Base-by-base conservation (phyloP, 1,140 invertebrate species). In the Aphelinus certus region DNA sequence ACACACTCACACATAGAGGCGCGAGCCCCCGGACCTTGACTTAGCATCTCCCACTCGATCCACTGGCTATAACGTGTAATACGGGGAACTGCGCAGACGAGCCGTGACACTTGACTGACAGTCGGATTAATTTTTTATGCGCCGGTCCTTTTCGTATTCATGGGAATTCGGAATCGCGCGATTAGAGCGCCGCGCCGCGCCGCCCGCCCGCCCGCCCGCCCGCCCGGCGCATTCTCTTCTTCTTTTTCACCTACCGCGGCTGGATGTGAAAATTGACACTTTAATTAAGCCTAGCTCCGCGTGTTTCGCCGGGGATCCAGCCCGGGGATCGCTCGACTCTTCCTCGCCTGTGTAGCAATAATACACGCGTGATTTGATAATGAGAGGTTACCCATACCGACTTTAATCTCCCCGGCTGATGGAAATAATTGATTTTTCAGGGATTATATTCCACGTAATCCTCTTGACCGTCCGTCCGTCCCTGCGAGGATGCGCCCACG, bases 51-150 rank as follows among this genome's bases (percentile, higher is more conserved):
- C n/a, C 26, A 42, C 58, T 43, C 58, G 10, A 7, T n/a, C 7
- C 4, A 57, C 56, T 3, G 56, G 26, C 4, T n/a, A 3, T 57
- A n/a, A 57, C 56, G 3, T 57, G 3, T n/a, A 43, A 66, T 66
- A 45, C 64, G 49, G 7, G 10, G n/a, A 53, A n/a, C 26, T 26
- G 26, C 26, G 26, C 26, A 26, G 26, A 26, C 26, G 26, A 26
- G 7, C 47, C 71, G 46, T 63, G 63, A 58, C 63, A 65, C 26
- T 72, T 72, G 71, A 72, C 60, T 72, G 71, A 72, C 71, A 72
- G 55, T 65, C 26, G 71, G 53, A 72, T 72, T 72, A 65, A 65
- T 72, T 72, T 65, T 72, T 72, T 72, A 58, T 57, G 45, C 55
- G 42, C 47, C 43, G 42, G 2, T 26, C 26, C n/a, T 72, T 64